These are phyloP conservation scores for Brachyalestes nurse DNA, from an alignment of 2,797 vertebrate species.

Conservation along the genomic window DNA sequence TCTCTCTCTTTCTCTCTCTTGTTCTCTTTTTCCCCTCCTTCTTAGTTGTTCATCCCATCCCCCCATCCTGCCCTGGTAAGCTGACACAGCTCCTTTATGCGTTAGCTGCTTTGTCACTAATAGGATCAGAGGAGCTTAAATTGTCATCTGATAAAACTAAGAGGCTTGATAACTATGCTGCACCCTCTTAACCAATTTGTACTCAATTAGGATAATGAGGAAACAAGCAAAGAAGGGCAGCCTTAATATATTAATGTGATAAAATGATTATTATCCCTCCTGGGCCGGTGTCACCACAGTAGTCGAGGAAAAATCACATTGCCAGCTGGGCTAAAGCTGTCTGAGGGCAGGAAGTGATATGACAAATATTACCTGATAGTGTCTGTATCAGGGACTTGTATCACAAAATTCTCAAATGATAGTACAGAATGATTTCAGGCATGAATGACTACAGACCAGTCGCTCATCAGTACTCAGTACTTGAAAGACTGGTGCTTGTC, in stretches of 20 bases:
- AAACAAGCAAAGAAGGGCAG: slow-evolving; percentile 87
- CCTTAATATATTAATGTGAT: slow-evolving; percentile 94
- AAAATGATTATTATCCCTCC: slow-evolving; percentile 84
- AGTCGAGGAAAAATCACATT: slow-evolving; percentile 21
- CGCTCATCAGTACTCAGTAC: too few relatives aligned
- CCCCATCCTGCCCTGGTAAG: slow-evolving; percentile 68
- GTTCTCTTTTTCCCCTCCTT: not conserved
- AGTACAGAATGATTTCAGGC: too few relatives aligned
- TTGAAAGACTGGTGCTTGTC: too few relatives aligned
- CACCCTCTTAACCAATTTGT: slow-evolving; percentile 91
- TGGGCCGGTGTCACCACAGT: slow-evolving; percentile 16
- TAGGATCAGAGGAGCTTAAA: slow-evolving; percentile 88
- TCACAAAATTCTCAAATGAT: not conserved
- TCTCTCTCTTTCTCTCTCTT: not conserved
- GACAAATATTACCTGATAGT: not conserved
- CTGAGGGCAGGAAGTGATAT: not conserved
- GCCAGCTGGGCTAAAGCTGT: slow-evolving; percentile 9
- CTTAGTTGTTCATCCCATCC: slow-evolving; percentile 43
- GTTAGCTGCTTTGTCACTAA: slow-evolving; percentile 88
- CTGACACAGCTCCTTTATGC: slow-evolving; percentile 92
- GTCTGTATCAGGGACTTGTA: not conserved
- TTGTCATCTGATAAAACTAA: slow-evolving; percentile 95
- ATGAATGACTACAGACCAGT: too few relatives aligned
- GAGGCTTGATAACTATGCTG: slow-evolving; percentile 85
- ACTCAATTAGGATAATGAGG: slow-evolving; percentile 95